phyloP scores from a whole-genome alignment of 2,888 invertebrate genomes.

The Opisthograptis luteolata region DNA sequence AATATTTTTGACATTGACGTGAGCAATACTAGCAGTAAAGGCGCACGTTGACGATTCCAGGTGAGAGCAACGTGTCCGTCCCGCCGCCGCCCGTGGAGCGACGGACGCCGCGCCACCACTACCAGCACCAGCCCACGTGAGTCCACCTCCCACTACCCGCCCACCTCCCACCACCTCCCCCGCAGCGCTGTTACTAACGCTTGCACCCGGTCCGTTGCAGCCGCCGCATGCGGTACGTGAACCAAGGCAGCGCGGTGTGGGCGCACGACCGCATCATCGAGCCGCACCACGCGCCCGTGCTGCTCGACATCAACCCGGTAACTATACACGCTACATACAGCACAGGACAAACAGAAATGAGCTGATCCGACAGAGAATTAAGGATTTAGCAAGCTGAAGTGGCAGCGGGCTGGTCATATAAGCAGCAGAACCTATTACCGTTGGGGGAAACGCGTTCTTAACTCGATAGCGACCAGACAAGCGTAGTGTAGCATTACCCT shows the following conservation, averaged over 20 bases:
- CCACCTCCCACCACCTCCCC: background rate
- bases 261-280: constrained; percentile 55
- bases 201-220: constrained; percentile 46
- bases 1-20: background rate
- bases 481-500: background rate
- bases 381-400: too few relatives aligned
- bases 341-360: background rate
- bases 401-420: too few relatives aligned
- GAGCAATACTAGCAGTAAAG: background rate
- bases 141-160: constrained; percentile 31
- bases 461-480: background rate
- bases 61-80: constrained; percentile 65
- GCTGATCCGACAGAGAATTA: too few relatives aligned
- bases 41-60: constrained; percentile 47
- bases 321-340: background rate
- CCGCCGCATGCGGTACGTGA: constrained; percentile 74
- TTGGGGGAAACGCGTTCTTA: too few relatives aligned
- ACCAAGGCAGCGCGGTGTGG: constrained; percentile 49
- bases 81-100: constrained; percentile 66
- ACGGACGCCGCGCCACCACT: constrained; percentile 67
- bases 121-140: constrained; percentile 65
- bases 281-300: constrained; percentile 64
- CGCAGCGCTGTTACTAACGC: too few relatives aligned
- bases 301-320: constrained; percentile 76
- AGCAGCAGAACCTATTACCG: too few relatives aligned